A percentile compares a stretch with the other conserved stretches of the same genome.
Evolutionary conservation across 2,113 vertebrate species (phyloP).

Genomic region (Prolemur simus): DNA sequence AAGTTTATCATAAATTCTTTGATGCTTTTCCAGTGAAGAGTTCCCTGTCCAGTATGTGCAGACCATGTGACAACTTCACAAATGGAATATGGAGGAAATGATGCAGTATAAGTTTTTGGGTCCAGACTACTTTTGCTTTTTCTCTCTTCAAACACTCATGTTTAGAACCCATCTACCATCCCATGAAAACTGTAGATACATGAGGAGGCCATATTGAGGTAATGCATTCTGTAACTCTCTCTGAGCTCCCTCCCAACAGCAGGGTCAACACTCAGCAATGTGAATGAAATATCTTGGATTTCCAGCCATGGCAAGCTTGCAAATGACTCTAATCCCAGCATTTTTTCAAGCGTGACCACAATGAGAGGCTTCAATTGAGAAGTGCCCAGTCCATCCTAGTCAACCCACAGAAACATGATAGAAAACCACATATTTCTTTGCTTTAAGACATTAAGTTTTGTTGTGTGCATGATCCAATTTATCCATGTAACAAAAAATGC

Average conservation of each 20-base stretch:
- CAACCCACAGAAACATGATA: background rate
- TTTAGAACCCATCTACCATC: background rate
- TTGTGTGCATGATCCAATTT: background rate
- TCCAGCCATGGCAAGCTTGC: background rate
- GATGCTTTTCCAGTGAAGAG: background rate
- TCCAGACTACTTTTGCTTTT: background rate
- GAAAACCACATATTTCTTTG: background rate
- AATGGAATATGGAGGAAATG: background rate
- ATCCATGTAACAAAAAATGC: too few relatives aligned
- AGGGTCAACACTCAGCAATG: background rate
- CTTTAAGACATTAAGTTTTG: background rate
- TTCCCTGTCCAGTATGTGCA: background rate
- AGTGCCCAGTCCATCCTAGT: background rate
- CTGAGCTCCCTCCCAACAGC: background rate
- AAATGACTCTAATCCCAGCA: background rate
- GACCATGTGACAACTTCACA: background rate
- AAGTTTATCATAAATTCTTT: background rate
- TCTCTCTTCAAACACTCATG: background rate
- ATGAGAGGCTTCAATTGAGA: background rate
- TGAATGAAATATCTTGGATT: background rate
- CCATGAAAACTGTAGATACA: background rate
- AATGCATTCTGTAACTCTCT: background rate
- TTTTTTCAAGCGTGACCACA: background rate
- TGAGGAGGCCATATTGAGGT: fast-evolving
- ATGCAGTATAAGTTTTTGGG: background rate